Base-by-base conservation (phyloP, 2,113 vertebrate genomes). In the Ramphastos sulfuratus region DNA sequence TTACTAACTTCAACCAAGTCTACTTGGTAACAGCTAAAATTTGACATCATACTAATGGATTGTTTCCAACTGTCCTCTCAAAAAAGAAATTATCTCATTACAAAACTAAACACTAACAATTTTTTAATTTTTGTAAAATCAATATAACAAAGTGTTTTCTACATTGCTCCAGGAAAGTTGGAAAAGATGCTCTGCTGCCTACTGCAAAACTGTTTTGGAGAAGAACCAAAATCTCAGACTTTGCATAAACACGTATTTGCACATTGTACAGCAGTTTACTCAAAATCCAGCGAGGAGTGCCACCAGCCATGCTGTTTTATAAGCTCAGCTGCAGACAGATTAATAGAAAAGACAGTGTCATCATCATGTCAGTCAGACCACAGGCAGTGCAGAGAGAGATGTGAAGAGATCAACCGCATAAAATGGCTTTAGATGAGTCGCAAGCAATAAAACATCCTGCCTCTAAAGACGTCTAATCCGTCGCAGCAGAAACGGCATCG, bases 301-400 rank as follows among this genome's bases (percentile, higher is more conserved):
- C 76, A 93, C 76, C 54, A 85, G 82, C 13, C 59, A 82, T 14
- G 28, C 63, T 88, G 61, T 94, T 96, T 91, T 92, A 82, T 89
- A 91, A 82, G 59, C 50, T 28, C 77, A 94, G 75, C 3, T 91
- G 94, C 18, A 91, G 81, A 92, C 61, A 89, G 90, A 88, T 93
- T 92, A 88, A 94, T 83, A 89, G 90, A 90, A 92, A 87, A 76
- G 78, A 90, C 65, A 83, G 64, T 89, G 64, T 83, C 91, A 78
- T 90, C 77, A 92, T 85, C 55, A 69, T 65, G 73, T 89, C 86
- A 78, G 58, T 95, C 66, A 95, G 66, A 93, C 82, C 88, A 92
- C 70, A 89, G 73, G 76, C 74, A 88, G 59, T 18, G 37, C 71
- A 77, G 50, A 37, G 94, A 72, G 18, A 79, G n/a, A 87, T 90